Evolutionary conservation across 2,113 vertebrate species (phyloP).

Genomic region (Muscicapa adusta): DNA sequence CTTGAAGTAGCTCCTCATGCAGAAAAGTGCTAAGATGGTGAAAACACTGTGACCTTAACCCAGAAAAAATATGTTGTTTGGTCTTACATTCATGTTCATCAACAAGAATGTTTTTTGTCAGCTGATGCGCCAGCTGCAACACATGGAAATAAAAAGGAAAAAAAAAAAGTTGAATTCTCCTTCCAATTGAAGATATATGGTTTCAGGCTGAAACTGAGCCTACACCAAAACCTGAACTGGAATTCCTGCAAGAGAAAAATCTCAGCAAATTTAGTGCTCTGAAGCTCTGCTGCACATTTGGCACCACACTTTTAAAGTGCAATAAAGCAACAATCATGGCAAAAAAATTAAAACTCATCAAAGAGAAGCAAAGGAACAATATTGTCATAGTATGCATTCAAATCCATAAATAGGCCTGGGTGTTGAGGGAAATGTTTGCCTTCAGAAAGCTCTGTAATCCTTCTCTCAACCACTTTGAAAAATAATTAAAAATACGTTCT

Average conservation of each 20-base stretch:
- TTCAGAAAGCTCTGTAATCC: neutral
- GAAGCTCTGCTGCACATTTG: neutral
- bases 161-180: neutral
- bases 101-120: neutral
- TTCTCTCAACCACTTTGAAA: neutral
- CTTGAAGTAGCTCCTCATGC: neutral
- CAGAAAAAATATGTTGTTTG: neutral
- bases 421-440: neutral
- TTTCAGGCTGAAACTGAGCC: neutral
- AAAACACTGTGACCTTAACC: neutral
- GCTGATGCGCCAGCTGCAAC: neutral
- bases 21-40: neutral
- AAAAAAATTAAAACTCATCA: neutral
- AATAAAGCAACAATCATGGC: neutral
- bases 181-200: neutral
- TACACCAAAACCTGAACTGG: neutral
- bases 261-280: neutral
- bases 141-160: neutral
- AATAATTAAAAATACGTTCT: neutral
- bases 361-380: neutral
- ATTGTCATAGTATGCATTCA: neutral
- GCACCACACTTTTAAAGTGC: neutral
- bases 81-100: neutral
- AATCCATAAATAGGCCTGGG: neutral
- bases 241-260: neutral